A percentile compares a stretch with the other conserved stretches of the same genome.
phyloP scores from a whole-genome alignment of 2,888 invertebrate species.

The Cosmia pyralina region DNA sequence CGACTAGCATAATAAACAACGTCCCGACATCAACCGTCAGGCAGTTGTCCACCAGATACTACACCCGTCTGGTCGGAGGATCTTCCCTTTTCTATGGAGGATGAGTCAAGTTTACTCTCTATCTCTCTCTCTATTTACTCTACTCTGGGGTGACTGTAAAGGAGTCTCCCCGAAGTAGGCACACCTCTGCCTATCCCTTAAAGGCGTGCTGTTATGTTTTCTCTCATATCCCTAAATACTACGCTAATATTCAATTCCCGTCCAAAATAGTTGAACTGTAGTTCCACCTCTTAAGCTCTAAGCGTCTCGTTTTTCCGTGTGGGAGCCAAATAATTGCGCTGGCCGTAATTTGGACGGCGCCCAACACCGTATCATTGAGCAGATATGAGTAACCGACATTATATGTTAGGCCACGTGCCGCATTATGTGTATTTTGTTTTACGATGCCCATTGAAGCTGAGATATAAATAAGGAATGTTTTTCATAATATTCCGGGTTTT shows the following conservation, averaged over 20 bases:
- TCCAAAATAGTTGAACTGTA: slow-evolving; percentile 1
- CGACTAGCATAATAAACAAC: too few relatives aligned
- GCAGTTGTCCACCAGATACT: too few relatives aligned
- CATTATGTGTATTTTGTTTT: slow-evolving; percentile 41
- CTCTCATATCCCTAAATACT: neutral
- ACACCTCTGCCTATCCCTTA: too few relatives aligned
- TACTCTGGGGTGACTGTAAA: too few relatives aligned
- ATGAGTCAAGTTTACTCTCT: too few relatives aligned
- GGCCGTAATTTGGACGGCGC: slow-evolving; percentile 53
- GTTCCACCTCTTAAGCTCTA: slow-evolving; percentile 26
- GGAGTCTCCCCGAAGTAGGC: too few relatives aligned
- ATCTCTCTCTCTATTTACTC: too few relatives aligned
- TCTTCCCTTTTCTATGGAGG: too few relatives aligned
- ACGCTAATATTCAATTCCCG: slow-evolving; percentile 9
- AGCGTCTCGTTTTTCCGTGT: slow-evolving; percentile 34
- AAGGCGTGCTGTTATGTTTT: too few relatives aligned
- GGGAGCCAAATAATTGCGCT: slow-evolving; percentile 49
- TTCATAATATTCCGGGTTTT: slow-evolving; percentile 27
- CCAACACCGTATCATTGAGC: slow-evolving; percentile 58
- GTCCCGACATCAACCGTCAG: too few relatives aligned
- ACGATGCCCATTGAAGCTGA: slow-evolving; percentile 38
- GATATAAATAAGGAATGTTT: slow-evolving; percentile 23
- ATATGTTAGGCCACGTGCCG: slow-evolving; percentile 50
- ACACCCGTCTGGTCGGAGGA: too few relatives aligned
- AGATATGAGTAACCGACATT: slow-evolving; percentile 53